These are phyloP conservation scores for Xestia xanthographa DNA, from an alignment of 2,888 invertebrate genomes.

Conservation along the genomic window DNA sequence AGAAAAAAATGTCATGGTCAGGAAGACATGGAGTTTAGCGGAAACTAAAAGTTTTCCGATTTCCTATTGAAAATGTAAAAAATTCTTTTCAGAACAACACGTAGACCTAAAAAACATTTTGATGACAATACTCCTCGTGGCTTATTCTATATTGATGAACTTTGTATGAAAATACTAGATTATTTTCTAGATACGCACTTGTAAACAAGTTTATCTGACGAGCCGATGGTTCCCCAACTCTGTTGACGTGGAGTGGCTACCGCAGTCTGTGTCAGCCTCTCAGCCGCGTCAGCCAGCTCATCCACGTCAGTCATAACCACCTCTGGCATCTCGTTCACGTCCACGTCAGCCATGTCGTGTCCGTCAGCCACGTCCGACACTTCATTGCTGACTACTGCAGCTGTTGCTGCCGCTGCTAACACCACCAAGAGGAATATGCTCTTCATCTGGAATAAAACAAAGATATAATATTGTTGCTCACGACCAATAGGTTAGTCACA, in stretches of 20 bases:
- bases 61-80: too few relatives aligned
- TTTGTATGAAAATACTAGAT: too few relatives aligned
- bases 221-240: background rate
- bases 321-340: background rate
- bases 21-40: too few relatives aligned
- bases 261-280: background rate
- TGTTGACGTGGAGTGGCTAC: background rate
- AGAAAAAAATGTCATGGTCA: too few relatives aligned
- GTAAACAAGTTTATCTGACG: background rate
- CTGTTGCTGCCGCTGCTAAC: slow-evolving; percentile 37
- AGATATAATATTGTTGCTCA: background rate
- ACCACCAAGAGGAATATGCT: slow-evolving; percentile 23
- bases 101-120: too few relatives aligned
- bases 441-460: slow-evolving; percentile 41
- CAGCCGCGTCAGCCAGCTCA: too few relatives aligned
- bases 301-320: background rate
- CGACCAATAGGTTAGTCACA: background rate
- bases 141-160: too few relatives aligned
- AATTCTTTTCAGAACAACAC: too few relatives aligned
- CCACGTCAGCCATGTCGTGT: background rate
- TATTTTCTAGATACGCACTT: background rate
- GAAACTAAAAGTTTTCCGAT: too few relatives aligned
- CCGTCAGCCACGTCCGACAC: slow-evolving; percentile 9
- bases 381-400: slow-evolving; percentile 13
- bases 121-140: too few relatives aligned